A percentile compares a stretch with the other conserved stretches of the same genome.
phyloP scores from a whole-genome alignment of 2,113 vertebrate species.

The Isichthys henryi region DNA sequence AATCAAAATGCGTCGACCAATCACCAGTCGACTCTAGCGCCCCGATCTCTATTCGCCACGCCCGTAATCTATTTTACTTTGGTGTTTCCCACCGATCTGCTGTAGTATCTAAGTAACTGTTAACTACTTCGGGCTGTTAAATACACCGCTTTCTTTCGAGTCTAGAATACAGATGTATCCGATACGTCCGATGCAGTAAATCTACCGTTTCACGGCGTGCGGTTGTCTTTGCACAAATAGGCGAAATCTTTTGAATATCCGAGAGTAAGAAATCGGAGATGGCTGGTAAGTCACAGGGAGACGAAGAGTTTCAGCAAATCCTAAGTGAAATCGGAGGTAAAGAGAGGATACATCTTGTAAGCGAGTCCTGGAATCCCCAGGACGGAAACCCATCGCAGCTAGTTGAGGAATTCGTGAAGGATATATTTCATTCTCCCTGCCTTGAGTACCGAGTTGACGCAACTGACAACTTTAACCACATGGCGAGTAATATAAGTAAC shows the following conservation, averaged over 20 bases:
- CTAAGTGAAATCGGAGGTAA: conserved; percentile 53
- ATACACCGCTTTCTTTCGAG: neutral
- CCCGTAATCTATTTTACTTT: neutral
- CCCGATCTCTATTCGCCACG: neutral
- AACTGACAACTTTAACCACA: neutral
- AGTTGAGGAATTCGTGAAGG: conserved; percentile 51
- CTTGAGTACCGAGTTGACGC: neutral
- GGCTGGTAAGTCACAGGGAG: conserved; percentile 22
- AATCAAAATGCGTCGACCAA: neutral
- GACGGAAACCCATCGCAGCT: conserved; percentile 31
- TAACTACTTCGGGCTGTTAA: neutral
- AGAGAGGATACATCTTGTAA: conserved; percentile 54
- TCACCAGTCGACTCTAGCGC: neutral
- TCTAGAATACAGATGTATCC: too few species aligned
- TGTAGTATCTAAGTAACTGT: neutral
- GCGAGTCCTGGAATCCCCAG: conserved; percentile 35
- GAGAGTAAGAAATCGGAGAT: neutral
- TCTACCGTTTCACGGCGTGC: neutral
- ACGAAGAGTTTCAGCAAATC: conserved; percentile 48
- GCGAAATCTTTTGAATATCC: neutral
- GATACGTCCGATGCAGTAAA: neutral
- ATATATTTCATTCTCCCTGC: conserved; percentile 42
- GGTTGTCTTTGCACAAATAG: neutral
- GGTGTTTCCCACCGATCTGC: neutral
- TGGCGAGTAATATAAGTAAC: neutral